Evolutionary conservation across 1,140 invertebrate genomes (phyloP).

Genomic region (Listronotus bonariensis): DNA sequence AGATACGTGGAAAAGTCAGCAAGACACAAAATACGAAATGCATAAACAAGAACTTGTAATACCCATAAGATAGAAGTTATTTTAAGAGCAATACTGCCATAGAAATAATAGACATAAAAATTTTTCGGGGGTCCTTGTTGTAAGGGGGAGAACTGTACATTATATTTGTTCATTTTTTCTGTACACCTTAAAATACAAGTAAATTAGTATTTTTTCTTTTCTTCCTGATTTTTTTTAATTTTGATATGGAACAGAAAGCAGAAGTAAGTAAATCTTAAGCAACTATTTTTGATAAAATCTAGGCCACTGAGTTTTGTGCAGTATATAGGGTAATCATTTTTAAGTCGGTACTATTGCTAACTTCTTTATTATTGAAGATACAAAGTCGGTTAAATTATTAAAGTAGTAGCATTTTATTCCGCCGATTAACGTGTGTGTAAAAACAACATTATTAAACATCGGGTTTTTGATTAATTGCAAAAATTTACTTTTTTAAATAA

Average conservation of each 20-base stretch:
- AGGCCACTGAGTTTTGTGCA: too few species aligned
- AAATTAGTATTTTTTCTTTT: background rate
- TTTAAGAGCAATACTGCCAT: conserved; percentile 6
- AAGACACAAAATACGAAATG: conserved; percentile 22
- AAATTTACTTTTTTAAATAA: too few species aligned
- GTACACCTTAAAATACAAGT: conserved; percentile 24
- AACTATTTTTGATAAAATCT: too few species aligned
- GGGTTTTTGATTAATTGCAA: too few species aligned
- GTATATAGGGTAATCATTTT: too few species aligned
- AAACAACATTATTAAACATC: too few species aligned
- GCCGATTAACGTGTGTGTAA: too few species aligned
- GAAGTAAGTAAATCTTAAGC: background rate
- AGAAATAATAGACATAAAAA: conserved; percentile 19
- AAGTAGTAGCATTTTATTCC: too few species aligned
- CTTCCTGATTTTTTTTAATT: too few species aligned
- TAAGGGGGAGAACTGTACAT: conserved; percentile 11
- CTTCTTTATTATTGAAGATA: background rate
- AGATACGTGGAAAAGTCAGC: conserved; percentile 33
- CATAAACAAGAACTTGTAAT: conserved; percentile 11
- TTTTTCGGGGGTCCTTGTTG: conserved; percentile 12
- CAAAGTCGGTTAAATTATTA: too few species aligned
- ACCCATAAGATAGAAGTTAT: conserved; percentile 20
- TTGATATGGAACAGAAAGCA: too few species aligned
- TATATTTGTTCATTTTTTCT: conserved; percentile 14
- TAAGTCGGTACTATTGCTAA: too few species aligned